Evolutionary conservation across 2,888 invertebrate species (phyloP).

Genomic region (Plebejus argus): DNA sequence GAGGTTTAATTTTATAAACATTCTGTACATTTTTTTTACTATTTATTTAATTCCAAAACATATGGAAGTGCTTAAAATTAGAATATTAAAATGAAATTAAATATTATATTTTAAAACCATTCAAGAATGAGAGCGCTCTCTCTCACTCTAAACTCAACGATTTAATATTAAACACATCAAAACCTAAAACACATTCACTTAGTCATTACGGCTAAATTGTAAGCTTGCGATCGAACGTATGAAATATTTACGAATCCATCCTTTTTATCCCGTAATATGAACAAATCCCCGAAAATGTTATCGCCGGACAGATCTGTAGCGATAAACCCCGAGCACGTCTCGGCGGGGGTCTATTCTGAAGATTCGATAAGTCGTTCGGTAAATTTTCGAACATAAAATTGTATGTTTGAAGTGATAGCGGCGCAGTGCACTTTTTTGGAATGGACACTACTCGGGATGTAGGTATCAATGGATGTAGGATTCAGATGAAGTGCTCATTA

Average conservation of each 20-base stretch:
- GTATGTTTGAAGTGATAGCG: background rate
- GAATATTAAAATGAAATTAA: too few relatives aligned
- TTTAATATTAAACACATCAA: background rate
- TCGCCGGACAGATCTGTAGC: slow-evolving; percentile 42
- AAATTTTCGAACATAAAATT: background rate
- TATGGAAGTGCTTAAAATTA: too few relatives aligned
- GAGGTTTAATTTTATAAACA: background rate
- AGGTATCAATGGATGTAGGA: too few relatives aligned
- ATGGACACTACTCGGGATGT: too few relatives aligned
- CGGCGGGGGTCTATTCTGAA: slow-evolving; percentile 8
- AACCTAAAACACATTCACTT: slow-evolving; percentile 12
- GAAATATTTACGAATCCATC: slow-evolving; percentile 45
- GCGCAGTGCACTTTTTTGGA: too few relatives aligned
- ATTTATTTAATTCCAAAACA: too few relatives aligned
- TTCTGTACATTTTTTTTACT: too few relatives aligned
- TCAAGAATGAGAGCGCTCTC: too few relatives aligned
- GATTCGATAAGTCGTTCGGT: background rate
- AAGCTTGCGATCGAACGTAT: slow-evolving; percentile 32
- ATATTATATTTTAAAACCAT: too few relatives aligned
- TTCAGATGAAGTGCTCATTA: too few relatives aligned
- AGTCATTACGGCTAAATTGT: slow-evolving; percentile 7
- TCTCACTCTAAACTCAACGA: too few relatives aligned
- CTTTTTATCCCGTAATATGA: slow-evolving; percentile 43
- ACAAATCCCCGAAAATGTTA: slow-evolving; percentile 44
- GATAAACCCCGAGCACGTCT: slow-evolving; percentile 42